These are phyloP conservation scores for Drosophila sucinea DNA, from an alignment of 1,140 invertebrate genomes.

Conservation along the genomic window DNA sequence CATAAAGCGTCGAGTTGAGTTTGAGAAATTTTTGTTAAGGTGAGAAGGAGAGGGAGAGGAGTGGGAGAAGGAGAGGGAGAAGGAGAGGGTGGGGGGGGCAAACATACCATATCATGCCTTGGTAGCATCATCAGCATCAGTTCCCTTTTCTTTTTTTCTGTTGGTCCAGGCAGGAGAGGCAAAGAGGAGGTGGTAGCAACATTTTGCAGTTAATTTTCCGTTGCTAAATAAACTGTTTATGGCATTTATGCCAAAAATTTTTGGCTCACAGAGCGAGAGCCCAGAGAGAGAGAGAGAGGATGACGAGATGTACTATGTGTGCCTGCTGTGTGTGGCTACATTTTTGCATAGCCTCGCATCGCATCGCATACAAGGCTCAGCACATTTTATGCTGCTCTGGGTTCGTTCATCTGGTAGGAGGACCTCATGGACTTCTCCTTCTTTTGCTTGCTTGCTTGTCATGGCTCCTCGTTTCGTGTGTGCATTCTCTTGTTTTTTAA, in stretches of 20 bases:
- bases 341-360: conserved; percentile 55
- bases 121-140: conserved; percentile 48
- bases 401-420: neutral
- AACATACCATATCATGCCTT: conserved; percentile 41
- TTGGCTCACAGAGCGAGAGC: conserved; percentile 45
- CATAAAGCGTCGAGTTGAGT: conserved; percentile 77
- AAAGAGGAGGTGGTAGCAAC: conserved; percentile 30
- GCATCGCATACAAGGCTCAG: conserved; percentile 19
- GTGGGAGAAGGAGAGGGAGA: neutral
- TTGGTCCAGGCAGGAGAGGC: conserved; percentile 13
- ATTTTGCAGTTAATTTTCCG: conserved; percentile 80
- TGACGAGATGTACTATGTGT: conserved; percentile 40
- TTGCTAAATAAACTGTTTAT: conserved; percentile 82
- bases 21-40: conserved; percentile 23
- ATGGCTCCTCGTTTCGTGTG: neutral
- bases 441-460: conserved; percentile 27
- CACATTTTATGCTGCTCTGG: conserved; percentile 20
- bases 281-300: conserved; percentile 30
- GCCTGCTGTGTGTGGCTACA: conserved; percentile 18
- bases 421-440: conserved; percentile 21
- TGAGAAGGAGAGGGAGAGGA: conserved; percentile 8
- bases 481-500: conserved; percentile 29
- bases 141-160: conserved; percentile 39
- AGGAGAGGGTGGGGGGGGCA: conserved; percentile 18
- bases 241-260: conserved; percentile 82